Evolutionary conservation across 2,797 vertebrate genomes (phyloP).

Genomic region (Buceros bicornis): DNA sequence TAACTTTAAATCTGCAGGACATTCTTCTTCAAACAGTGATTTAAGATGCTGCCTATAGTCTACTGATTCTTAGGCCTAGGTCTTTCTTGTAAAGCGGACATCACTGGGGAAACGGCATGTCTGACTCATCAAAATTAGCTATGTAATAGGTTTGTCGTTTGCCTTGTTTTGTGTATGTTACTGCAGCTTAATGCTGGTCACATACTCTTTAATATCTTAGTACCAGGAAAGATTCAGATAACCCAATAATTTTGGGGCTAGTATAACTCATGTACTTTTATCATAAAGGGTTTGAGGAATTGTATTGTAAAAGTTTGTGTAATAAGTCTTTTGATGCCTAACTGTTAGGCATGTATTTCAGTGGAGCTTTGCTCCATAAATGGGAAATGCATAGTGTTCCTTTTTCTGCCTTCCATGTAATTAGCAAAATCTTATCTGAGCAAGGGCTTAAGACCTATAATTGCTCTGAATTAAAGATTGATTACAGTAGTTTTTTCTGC

Average conservation of each 20-base stretch:
- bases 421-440: slow-evolving; percentile 9
- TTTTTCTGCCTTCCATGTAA: not conserved
- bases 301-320: not conserved
- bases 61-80: not conserved
- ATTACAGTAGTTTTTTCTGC: not conserved
- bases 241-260: not conserved
- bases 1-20: not conserved
- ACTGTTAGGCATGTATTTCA: not conserved
- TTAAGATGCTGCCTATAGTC: not conserved
- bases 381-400: not conserved
- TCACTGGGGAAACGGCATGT: not conserved
- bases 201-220: not conserved
- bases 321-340: not conserved
- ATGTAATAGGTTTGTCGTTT: not conserved
- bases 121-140: not conserved
- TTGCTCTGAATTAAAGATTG: not conserved
- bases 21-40: not conserved
- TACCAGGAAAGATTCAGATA: not conserved
- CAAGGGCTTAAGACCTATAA: not conserved
- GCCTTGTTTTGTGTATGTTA: not conserved
- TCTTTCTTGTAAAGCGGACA: not conserved
- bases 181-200: not conserved
- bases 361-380: not conserved
- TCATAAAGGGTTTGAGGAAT: not conserved
- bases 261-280: not conserved